A percentile compares a stretch with the other conserved stretches of the same genome.
These are phyloP conservation scores for Capitella teleta DNA, from an alignment of 1,140 invertebrate species.

Conservation along the genomic window DNA sequence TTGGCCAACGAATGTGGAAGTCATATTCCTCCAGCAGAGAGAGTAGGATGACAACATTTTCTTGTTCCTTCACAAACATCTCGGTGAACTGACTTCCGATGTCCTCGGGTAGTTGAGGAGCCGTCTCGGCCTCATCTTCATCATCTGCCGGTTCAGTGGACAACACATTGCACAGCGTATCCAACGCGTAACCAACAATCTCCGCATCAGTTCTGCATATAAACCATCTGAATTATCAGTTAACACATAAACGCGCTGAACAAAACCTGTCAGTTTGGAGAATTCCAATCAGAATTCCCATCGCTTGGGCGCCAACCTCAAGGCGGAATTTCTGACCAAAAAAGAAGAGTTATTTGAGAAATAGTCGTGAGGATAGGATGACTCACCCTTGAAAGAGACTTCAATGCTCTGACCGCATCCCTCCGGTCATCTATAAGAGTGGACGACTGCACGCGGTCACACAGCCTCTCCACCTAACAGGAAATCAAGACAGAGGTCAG, in stretches of 20 bases:
- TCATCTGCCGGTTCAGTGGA: conserved; percentile 60
- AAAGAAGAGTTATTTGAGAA: too few species aligned
- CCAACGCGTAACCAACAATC: conserved; percentile 80
- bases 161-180: conserved; percentile 83
- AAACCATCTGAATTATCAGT: neutral
- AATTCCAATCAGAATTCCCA: conserved; percentile 65
- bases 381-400: conserved; percentile 68
- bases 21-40: conserved; percentile 87
- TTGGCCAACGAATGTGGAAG: conserved; percentile 75
- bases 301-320: conserved; percentile 89
- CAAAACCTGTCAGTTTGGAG: conserved; percentile 40
- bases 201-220: conserved; percentile 71
- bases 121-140: neutral
- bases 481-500: neutral
- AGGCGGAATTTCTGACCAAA: conserved; percentile 64
- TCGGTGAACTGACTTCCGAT: conserved; percentile 93
- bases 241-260: neutral
- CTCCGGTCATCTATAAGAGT: conserved; percentile 85
- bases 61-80: conserved; percentile 87
- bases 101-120: conserved; percentile 27
- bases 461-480: conserved; percentile 73
- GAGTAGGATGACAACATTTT: conserved; percentile 74
- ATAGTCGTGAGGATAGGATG: neutral
- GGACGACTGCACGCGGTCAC: conserved; percentile 82
- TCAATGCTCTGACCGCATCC: conserved; percentile 90